Conservation (phyloP, 2,888 invertebrate species). For the Nasonovia ribisnigri region DNA sequence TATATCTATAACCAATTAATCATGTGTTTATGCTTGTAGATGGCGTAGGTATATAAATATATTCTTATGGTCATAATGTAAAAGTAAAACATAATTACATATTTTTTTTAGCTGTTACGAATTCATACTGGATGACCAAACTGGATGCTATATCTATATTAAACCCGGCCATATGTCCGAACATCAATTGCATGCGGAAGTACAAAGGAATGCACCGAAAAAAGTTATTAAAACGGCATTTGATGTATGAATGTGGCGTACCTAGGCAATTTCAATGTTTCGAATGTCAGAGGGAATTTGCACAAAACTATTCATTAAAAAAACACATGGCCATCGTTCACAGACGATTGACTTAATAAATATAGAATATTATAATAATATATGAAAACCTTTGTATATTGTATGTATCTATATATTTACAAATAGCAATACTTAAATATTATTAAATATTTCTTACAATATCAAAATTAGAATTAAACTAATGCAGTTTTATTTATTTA, state of each 20-base stretch:
- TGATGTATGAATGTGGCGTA: constrained; percentile 72
- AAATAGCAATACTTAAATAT: neutral
- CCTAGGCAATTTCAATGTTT: constrained; percentile 56
- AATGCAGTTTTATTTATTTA: neutral
- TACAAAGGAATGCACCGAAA: constrained; percentile 66
- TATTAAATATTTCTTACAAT: neutral
- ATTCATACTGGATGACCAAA: constrained; percentile 33
- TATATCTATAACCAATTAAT: neutral
- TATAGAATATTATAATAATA: neutral
- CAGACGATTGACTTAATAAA: constrained; percentile 5
- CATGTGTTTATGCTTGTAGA: neutral
- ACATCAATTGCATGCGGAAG: constrained; percentile 41
- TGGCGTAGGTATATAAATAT: neutral
- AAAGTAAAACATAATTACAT: neutral
- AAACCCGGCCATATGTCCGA: constrained; percentile 54
- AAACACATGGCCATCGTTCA: constrained; percentile 72
- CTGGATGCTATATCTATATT: constrained; percentile 12
- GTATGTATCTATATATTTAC: neutral
- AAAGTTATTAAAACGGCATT: constrained; percentile 71
- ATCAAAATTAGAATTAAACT: neutral
- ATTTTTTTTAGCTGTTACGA: neutral
- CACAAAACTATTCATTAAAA: constrained; percentile 72
- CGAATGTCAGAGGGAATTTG: constrained; percentile 69
- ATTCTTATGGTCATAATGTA: neutral
- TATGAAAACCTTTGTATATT: neutral